Conservation (phyloP, 2,888 invertebrate species). For the Ormyrus thymus region DNA sequence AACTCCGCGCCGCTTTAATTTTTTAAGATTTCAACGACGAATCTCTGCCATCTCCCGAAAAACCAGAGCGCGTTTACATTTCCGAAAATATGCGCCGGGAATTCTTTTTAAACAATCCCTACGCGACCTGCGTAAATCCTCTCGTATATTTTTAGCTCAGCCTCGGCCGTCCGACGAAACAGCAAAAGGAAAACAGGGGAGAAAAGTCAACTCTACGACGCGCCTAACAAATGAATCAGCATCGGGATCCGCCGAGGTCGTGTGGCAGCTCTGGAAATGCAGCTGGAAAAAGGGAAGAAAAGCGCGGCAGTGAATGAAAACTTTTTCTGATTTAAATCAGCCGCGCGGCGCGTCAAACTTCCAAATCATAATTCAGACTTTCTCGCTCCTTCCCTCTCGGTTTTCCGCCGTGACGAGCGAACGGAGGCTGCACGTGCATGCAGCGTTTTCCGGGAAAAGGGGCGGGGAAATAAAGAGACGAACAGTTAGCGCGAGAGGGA, state of each 20-base stretch:
- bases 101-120: too few relatives aligned
- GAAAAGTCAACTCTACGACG: neutral
- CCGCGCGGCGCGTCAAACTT: conserved; percentile 47
- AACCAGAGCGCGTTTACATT: too few relatives aligned
- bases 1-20: too few relatives aligned
- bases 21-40: too few relatives aligned
- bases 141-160: neutral
- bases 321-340: conserved; percentile 54
- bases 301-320: conserved; percentile 31
- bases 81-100: too few relatives aligned
- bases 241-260: neutral
- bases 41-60: too few relatives aligned
- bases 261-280: neutral
- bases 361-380: conserved; percentile 43
- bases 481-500: conserved; percentile 32
- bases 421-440: neutral
- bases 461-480: conserved; percentile 48
- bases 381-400: conserved; percentile 16
- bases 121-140: neutral
- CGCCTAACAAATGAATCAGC: conserved; percentile 12
- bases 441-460: conserved; percentile 8
- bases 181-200: neutral
- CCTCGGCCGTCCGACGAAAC: too few relatives aligned
- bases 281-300: too few relatives aligned
- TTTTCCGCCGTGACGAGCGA: conserved; percentile 10